phyloP scores from a whole-genome alignment of 1,140 invertebrate species.

The Agrypnia vestita region DNA sequence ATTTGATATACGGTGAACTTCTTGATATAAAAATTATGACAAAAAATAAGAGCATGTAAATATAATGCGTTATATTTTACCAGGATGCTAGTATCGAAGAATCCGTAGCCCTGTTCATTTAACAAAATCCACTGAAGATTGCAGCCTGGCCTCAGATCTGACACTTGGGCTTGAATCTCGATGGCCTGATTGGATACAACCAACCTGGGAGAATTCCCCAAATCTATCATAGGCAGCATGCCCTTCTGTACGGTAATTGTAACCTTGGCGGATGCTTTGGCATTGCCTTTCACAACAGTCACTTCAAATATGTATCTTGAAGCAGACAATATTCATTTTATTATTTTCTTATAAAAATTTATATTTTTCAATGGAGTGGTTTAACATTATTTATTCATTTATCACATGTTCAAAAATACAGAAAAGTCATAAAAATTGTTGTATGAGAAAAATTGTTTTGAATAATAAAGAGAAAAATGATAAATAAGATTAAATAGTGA shows the following conservation, averaged over 20 bases:
- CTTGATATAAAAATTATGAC: no score
- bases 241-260: conserved; percentile 44
- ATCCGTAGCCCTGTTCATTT: conserved; percentile 45
- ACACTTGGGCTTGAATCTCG: conserved; percentile 54
- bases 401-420: no score
- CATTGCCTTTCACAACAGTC: conserved; percentile 43
- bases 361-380: no score
- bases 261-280: conserved; percentile 42
- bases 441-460: no score
- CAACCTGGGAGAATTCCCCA: conserved; percentile 29
- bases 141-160: conserved; percentile 51
- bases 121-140: conserved; percentile 49
- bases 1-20: no score
- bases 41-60: no score
- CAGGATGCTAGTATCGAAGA: conserved; percentile 28
- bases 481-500: no score
- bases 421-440: no score
- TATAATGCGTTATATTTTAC: conserved; percentile 15
- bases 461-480: no score
- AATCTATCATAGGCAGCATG: conserved; percentile 55
- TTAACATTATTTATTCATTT: no score
- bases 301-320: conserved; percentile 53
- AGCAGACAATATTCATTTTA: neutral
- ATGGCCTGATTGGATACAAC: conserved; percentile 42
- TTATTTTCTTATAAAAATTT: no score